Percentiles rank a stretch among this genome's conserved stretches.
Conservation (phyloP, 2,113 vertebrate genomes). For the Ictalurus punctatus region DNA sequence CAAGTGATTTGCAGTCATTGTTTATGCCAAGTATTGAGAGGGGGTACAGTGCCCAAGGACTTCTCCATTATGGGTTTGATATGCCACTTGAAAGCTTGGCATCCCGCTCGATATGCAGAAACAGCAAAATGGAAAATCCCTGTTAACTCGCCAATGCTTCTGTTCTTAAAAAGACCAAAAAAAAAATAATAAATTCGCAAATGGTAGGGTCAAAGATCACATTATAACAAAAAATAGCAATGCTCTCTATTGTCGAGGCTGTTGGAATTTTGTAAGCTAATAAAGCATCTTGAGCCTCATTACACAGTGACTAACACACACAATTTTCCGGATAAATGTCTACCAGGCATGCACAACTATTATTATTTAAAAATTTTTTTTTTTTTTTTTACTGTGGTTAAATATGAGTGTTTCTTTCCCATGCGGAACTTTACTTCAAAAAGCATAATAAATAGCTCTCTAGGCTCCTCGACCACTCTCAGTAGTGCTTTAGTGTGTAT, state of each 20-base stretch:
- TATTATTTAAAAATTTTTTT: not conserved
- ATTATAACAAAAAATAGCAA: not conserved
- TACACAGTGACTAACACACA: not conserved
- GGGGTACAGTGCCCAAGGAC: not conserved
- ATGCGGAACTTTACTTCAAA: not conserved
- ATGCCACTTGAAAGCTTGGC: not conserved
- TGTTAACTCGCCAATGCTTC: not conserved
- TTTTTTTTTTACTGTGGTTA: not conserved
- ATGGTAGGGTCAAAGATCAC: not conserved
- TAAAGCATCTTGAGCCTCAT: not conserved
- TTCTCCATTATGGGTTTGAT: not conserved
- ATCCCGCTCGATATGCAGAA: not conserved
- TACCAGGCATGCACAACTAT: not conserved
- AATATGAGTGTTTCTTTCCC: not conserved
- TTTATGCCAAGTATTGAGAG: not conserved
- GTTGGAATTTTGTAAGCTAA: not conserved
- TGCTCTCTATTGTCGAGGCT: not conserved
- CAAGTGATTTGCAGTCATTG: not conserved
- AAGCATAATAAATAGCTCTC: slow-evolving; percentile 5
- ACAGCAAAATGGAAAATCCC: not conserved
- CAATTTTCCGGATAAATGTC: not conserved
- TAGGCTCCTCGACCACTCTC: not conserved
- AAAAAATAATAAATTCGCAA: not conserved
- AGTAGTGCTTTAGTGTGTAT: not conserved
- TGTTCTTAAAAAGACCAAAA: not conserved